These are phyloP conservation scores for Mantis religiosa DNA, from an alignment of 2,888 invertebrate species.

Conservation along the genomic window DNA sequence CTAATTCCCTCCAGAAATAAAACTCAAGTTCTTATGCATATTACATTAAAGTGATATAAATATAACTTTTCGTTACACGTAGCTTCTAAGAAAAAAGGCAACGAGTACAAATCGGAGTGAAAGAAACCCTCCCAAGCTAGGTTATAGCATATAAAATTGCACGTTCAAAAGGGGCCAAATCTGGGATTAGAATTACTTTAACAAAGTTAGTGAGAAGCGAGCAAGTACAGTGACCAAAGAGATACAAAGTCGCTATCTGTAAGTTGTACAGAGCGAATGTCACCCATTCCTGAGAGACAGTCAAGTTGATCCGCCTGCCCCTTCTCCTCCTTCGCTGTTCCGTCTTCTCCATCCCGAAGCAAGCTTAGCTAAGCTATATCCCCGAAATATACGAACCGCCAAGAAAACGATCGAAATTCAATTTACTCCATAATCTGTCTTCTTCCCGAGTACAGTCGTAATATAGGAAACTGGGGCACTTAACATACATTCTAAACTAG, in stretches of 20 bases:
- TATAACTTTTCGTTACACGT: too few relatives aligned
- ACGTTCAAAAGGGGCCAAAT: too few relatives aligned
- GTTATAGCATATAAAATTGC: too few relatives aligned
- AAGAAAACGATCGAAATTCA: constrained; percentile 29
- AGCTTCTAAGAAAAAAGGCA: too few relatives aligned
- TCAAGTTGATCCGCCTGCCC: neutral
- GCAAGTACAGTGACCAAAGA: neutral
- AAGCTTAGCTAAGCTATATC: constrained; percentile 14
- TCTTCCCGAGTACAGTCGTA: constrained; percentile 20
- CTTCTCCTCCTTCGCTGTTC: too few relatives aligned
- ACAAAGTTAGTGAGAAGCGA: neutral
- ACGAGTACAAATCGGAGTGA: too few relatives aligned
- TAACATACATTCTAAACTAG: neutral
- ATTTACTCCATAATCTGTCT: constrained; percentile 31
- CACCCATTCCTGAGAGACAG: neutral
- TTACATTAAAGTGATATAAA: too few relatives aligned
- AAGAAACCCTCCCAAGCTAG: too few relatives aligned
- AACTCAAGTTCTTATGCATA: too few relatives aligned
- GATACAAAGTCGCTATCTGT: neutral
- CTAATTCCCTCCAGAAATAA: too few relatives aligned
- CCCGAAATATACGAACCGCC: constrained; percentile 18
- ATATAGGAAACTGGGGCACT: neutral
- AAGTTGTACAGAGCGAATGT: neutral
- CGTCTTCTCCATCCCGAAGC: neutral
- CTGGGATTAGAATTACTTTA: neutral